Evolutionary conservation across 1,140 invertebrate genomes (phyloP), one percentile per base, ranked within the genome.

Genomic region (Anastrepha ludens): DNA sequence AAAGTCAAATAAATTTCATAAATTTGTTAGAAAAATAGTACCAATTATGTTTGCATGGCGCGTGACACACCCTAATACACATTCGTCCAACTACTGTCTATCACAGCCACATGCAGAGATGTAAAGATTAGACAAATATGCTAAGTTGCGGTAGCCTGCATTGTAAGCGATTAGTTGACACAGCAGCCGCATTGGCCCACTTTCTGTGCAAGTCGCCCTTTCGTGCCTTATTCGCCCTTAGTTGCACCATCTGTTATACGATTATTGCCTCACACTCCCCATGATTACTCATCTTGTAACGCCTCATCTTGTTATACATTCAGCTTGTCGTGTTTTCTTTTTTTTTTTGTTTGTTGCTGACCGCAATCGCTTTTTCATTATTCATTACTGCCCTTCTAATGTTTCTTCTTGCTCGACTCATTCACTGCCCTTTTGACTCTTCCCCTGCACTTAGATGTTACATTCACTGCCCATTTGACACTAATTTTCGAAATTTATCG

Each of bases 111-210:
- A 29, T 29, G 29, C 29, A 29, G 29, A 29, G 29, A 29, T 29
- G 29, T 29, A 29, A 29, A 29, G 29, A 29, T 29, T 29, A 29
- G 29, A 29, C 29, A 29, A 29, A 29, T 39, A 29, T 50, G n/a
- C n/a, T 29, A 78, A 78, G 47, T 29, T 39, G n/a, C 20, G 74
- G 74, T 78, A 17, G 47, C 17, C 74, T n/a, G 6, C 74, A 50
- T 50, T 78, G 44, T 55, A 55, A 8, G 74, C n/a, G 47, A 81
- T 81, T 81, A 81, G 47, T 50, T 78, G 44, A 50, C 47, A 78
- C 47, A 70, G 41, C n/a, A 55, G 74, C 47, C n/a, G 47, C 17
- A 78, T 17, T 78, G 74, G 17, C 7, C 47, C 47, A 78, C 47
- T 55, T 78, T 78, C 47, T 55, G 58, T 58, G 64, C 7, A 29